Conservation (phyloP, 2,888 invertebrate species). For the Fabriciana adippe region DNA sequence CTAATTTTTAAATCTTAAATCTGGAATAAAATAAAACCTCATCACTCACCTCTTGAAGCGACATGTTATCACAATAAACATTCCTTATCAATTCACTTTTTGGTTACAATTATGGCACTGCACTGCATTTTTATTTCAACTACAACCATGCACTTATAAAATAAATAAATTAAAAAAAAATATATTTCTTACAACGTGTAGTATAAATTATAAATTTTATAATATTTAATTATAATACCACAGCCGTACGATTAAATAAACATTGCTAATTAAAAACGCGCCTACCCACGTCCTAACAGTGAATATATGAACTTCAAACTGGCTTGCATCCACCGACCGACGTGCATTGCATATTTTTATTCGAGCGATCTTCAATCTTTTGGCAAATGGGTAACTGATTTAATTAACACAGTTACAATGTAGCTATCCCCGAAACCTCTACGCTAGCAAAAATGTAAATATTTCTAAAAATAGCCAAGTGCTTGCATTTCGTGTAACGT, state of each 20-base stretch:
- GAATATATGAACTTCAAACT: conserved; percentile 35
- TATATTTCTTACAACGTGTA: background rate
- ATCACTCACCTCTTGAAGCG: conserved; percentile 72
- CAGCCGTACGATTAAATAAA: background rate
- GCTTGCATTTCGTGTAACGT: too few relatives aligned
- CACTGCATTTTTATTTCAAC: conserved; percentile 25
- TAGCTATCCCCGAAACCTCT: background rate
- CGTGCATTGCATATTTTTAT: conserved; percentile 13
- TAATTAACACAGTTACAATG: background rate
- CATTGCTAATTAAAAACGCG: background rate
- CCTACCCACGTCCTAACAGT: conserved; percentile 36
- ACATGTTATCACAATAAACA: conserved; percentile 65
- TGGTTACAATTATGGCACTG: conserved; percentile 26
- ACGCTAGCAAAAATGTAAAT: too few relatives aligned
- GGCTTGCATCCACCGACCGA: conserved; percentile 11
- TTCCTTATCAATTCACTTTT: conserved; percentile 58
- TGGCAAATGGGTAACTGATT: background rate
- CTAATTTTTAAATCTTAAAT: conserved; percentile 27
- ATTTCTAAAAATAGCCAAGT: too few relatives aligned
- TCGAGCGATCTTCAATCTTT: background rate
- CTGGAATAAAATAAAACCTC: conserved; percentile 5
- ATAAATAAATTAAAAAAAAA: background rate
- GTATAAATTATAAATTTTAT: background rate
- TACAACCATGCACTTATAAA: conserved; percentile 1
- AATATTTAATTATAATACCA: background rate